Conservation (phyloP, 2,888 invertebrate genomes). For the Rhamphomyia laevipes region DNA sequence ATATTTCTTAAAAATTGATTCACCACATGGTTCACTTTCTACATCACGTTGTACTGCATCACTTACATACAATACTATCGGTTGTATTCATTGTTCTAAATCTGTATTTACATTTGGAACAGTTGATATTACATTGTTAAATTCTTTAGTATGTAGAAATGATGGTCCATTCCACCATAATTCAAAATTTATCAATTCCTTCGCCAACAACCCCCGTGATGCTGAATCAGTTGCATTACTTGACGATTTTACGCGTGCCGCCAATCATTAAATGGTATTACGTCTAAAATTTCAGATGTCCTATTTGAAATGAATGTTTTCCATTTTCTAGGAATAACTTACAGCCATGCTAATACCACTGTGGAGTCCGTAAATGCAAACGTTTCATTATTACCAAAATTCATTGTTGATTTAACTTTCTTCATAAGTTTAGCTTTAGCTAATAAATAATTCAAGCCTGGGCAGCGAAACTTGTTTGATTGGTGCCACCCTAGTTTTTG, state of each 20-base stretch:
- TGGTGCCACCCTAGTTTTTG: not conserved
- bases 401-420: not conserved
- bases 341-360: not conserved
- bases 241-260: not conserved
- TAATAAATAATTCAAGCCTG: not conserved
- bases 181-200: too few relatives aligned
- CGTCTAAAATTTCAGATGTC: not conserved
- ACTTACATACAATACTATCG: too few relatives aligned
- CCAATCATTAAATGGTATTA: not conserved
- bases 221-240: too few relatives aligned
- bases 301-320: not conserved
- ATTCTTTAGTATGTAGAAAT: too few relatives aligned
- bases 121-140: too few relatives aligned
- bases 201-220: too few relatives aligned
- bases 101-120: too few relatives aligned
- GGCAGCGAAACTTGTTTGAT: not conserved
- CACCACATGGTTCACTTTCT: too few relatives aligned
- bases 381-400: not conserved
- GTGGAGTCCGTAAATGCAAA: not conserved
- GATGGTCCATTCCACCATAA: too few relatives aligned
- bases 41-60: too few relatives aligned
- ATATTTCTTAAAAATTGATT: too few relatives aligned
- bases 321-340: not conserved
- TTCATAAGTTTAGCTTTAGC: not conserved
- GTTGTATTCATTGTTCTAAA: not conserved